Conservation (phyloP, 2,888 invertebrate species). For the Polydrusus pterygomalis region DNA sequence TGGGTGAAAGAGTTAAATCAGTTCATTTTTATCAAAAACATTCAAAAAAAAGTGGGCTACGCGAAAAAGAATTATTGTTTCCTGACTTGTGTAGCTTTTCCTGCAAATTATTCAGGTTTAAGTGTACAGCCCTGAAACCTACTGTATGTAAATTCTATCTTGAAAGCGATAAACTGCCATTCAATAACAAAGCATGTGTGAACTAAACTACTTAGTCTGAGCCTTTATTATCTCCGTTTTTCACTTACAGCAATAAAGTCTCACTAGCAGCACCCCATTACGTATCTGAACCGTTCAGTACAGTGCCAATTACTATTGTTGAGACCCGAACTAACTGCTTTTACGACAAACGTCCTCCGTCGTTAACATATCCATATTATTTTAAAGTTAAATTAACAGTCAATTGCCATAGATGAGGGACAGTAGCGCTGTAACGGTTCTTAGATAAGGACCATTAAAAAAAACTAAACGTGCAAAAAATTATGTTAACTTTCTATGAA, state of each 20-base stretch:
- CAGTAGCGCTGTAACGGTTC: too few relatives aligned
- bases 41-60: too few relatives aligned
- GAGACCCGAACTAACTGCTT: slow-evolving; percentile 27
- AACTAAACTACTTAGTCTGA: slow-evolving; percentile 6
- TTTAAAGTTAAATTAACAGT: slow-evolving; percentile 48
- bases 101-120: too few relatives aligned
- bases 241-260: slow-evolving; percentile 13
- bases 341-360: slow-evolving; percentile 38
- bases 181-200: slow-evolving; percentile 13
- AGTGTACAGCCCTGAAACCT: too few relatives aligned
- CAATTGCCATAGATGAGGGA: slow-evolving; percentile 23
- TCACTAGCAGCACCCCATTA: slow-evolving; percentile 23
- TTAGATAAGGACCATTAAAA: too few relatives aligned
- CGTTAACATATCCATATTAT: slow-evolving; percentile 47
- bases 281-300: slow-evolving; percentile 34
- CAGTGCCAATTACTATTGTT: slow-evolving; percentile 49
- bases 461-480: too few relatives aligned
- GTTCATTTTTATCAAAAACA: too few relatives aligned
- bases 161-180: background rate
- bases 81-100: too few relatives aligned
- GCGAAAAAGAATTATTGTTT: too few relatives aligned
- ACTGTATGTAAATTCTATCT: background rate
- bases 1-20: too few relatives aligned
- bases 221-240: background rate
- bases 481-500: too few relatives aligned